Evolutionary conservation across 2,113 vertebrate species (phyloP).

Genomic region (Taurulus bubalis): DNA sequence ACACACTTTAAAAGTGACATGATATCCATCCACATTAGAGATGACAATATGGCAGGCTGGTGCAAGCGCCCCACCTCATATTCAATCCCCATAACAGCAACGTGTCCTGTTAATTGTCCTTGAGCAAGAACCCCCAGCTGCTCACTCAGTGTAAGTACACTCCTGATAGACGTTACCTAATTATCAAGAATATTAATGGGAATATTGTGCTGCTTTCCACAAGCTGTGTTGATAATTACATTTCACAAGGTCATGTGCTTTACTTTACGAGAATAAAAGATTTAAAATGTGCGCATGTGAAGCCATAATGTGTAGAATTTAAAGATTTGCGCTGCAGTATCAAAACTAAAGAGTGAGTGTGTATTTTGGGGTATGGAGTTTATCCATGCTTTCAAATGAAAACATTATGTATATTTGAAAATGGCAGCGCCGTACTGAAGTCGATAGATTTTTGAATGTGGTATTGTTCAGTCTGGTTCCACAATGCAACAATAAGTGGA

Average conservation of each 20-base stretch:
- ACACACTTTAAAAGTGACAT: slow-evolving; percentile 39
- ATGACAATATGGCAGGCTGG: slow-evolving; percentile 26
- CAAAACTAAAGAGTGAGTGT: not conserved
- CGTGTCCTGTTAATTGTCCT: slow-evolving; percentile 54
- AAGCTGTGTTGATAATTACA: not conserved
- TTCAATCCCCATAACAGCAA: slow-evolving; percentile 41
- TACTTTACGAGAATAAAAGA: not conserved
- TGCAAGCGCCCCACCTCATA: slow-evolving; percentile 17
- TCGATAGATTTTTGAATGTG: not conserved
- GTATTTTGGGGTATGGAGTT: not conserved
- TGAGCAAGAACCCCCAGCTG: slow-evolving; percentile 34
- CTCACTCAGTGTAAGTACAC: slow-evolving; percentile 14
- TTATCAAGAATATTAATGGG: not conserved
- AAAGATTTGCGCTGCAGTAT: not conserved
- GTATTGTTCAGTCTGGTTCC: not conserved
- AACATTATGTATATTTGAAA: not conserved
- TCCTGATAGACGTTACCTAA: not conserved
- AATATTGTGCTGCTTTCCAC: not conserved
- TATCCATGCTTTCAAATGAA: not conserved
- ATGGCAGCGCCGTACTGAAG: not conserved
- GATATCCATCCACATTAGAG: slow-evolving; percentile 33
- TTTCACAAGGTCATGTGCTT: not conserved
- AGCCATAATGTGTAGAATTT: not conserved
- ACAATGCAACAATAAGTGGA: not conserved
- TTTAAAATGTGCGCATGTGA: not conserved